Conservation (phyloP, 2,888 invertebrate species). For the Kuschelorhynchus macadamiae region DNA sequence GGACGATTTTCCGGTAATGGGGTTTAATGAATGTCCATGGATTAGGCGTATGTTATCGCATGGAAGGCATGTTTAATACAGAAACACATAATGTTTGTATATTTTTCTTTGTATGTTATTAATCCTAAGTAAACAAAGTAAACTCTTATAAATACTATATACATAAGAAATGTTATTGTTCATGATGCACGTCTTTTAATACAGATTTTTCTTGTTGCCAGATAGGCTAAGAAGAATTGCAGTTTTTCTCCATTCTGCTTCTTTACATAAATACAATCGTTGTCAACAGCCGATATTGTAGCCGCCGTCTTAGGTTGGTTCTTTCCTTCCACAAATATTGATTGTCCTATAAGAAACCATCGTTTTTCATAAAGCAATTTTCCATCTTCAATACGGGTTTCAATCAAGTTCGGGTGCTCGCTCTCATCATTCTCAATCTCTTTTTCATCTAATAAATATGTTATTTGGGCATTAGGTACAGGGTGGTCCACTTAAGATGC, state of each 20-base stretch:
- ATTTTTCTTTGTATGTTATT: no score
- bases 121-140: no score
- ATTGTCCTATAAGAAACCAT: slow-evolving; percentile 96
- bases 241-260: slow-evolving; percentile 87
- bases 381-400: slow-evolving; percentile 94
- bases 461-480: slow-evolving; percentile 88
- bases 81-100: no score
- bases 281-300: slow-evolving; percentile 91
- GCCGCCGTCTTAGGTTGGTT: slow-evolving; percentile 89
- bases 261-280: slow-evolving; percentile 94
- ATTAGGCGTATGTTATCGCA: no score
- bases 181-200: slow-evolving; percentile 89
- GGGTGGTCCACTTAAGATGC: no score
- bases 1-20: no score
- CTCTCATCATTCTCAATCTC: slow-evolving; percentile 68
- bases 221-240: slow-evolving; percentile 85
- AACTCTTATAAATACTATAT: no score
- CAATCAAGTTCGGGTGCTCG: slow-evolving; percentile 71
- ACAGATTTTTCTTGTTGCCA: slow-evolving; percentile 90
- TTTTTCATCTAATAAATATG: slow-evolving; percentile 88
- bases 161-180: slow-evolving; percentile 4
- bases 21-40: no score
- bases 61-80: no score
- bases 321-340: slow-evolving; percentile 78
- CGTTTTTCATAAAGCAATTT: slow-evolving; percentile 93